These are phyloP conservation scores for Schizopygopsis malacanthus DNA, from an alignment of 2,797 vertebrate species.

Conservation along the genomic window DNA sequence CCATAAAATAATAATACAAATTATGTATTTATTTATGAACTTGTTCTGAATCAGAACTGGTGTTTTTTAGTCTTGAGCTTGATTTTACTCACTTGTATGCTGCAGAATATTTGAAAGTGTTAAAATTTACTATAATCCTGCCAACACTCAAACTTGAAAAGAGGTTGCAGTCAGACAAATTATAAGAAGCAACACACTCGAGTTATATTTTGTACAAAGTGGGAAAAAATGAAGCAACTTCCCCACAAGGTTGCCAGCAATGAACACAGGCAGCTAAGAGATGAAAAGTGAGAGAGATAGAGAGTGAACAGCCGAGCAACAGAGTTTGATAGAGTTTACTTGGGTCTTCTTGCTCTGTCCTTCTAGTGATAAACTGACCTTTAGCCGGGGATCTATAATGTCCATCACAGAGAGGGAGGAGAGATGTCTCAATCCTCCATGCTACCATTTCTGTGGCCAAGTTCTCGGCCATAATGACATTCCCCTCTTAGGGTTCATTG, in stretches of 20 bases:
- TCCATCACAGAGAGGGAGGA: slow-evolving; percentile 38
- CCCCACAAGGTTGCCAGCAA: background rate
- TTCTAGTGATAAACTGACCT: slow-evolving; percentile 65
- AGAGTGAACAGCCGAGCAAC: slow-evolving; percentile 44
- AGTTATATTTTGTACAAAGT: slow-evolving; percentile 18
- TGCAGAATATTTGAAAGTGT: slow-evolving; percentile 15
- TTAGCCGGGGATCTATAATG: slow-evolving; percentile 53
- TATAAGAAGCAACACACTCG: background rate
- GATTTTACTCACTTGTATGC: background rate
- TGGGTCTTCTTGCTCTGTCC: slow-evolving; percentile 25
- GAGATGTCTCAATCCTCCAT: slow-evolving; percentile 40
- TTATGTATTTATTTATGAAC: background rate
- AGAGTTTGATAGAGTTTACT: slow-evolving; percentile 19
- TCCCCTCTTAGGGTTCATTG: slow-evolving; percentile 45
- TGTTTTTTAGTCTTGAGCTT: slow-evolving; percentile 1
- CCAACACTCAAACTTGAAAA: slow-evolving; percentile 11
- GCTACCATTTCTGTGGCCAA: slow-evolving; percentile 40
- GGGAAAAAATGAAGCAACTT: slow-evolving; percentile 9
- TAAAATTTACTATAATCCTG: background rate
- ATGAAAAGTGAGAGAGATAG: slow-evolving; percentile 58
- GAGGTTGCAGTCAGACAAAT: background rate
- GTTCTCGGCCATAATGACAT: slow-evolving; percentile 43
- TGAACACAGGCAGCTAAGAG: slow-evolving; percentile 34
- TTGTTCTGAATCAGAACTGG: background rate
- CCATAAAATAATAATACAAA: background rate